Base-by-base conservation (phyloP, 1,140 invertebrate genomes). In the Bombus waltoni region DNA sequence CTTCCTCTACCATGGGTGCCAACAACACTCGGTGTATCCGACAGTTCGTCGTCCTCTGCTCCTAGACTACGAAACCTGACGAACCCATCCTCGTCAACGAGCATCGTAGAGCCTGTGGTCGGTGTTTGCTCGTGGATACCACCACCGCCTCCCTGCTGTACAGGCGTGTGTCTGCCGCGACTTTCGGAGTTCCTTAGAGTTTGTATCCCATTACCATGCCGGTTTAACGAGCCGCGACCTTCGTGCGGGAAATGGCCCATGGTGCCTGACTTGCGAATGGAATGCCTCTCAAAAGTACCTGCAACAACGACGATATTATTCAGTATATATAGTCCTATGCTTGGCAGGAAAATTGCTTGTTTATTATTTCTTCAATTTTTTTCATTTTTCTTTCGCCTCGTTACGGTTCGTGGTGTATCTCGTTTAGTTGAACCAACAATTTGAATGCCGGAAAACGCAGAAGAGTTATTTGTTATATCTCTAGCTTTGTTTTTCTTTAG, bases 71-170 rank as follows among this genome's bases (percentile, higher is more conserved):
- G 96, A 95, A 98, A 98, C 77, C 98, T 96, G 3, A 98, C 97
- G 92, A 98, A 98, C 2, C 98, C 98, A 89, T 98, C 97, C 90
- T 98, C 98, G 86, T 97, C 97, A 10, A 98, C 97, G 70, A 98
- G 95, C 97, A 98, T 98, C 73, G 94, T 95, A 38, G 94, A 95
- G 11, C 94, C 95, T 3, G 95, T 95, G 57, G 94, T 94, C 22
- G 92, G 93, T 62, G 91, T 92, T 85, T 93, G 93, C 89, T 93
- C 95, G 78, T 93, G 93, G 73, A 93, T 59, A 57, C 90, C 89
- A 15, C 75, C 57, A 1, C 32, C 53, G 11, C 57, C n/a, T 15
- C 18, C 40, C 40, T 78, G 75, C 70, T 92, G 90, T 59, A 91
- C 88, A 9, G 92, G 93, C 68, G 93, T 94, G 47, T 93, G 93